Evolutionary conservation across 2,888 invertebrate genomes (phyloP), one percentile per base, ranked within the genome.

Genomic region (Pachymerium ferrugineum): DNA sequence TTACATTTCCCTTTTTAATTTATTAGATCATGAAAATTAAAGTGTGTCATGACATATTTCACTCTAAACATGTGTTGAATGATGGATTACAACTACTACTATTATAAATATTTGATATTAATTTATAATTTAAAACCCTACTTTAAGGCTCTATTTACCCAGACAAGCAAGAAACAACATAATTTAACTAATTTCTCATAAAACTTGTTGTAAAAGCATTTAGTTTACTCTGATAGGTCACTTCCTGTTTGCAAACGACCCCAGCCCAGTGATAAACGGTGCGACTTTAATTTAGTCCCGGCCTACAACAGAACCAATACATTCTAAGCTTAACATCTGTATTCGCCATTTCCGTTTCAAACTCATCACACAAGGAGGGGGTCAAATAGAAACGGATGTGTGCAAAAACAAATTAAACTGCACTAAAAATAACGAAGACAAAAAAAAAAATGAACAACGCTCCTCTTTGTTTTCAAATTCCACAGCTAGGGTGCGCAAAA

Each of bases 361-460:
- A 47, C 47, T 47, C 47, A 47, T 47, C 47, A 47, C 47, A 16
- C 47, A n/a, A 47, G 47, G 47, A 47, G 47, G 47, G 47, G 47
- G 47, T 16, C 16, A 47, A 47, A 47, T 6, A 14, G 47, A 47
- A 47, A 47, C 47, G 47, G 47, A 47, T 47, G 47, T 47, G 47
- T 47, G 47, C 47, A 47, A 47, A 47, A 47, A 47, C 47, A 47
- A 47, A 47, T 47, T 47, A 47, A 47, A 47, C 47, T n/a, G 8
- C 47, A 47, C 47, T 2, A 47, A n/a, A 3, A 5, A 42, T 14
- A 42, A 42, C 5, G n/a, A 42, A 14, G 22, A 47, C 16, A 47
- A 47, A 14, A 16, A 16, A 1, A 14, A 47, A 47, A 47, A 47
- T 1, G 22, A 14, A 16, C 47, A 47, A 47, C 5, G 22, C 16